Evolutionary conservation across 2,113 vertebrate genomes (phyloP).

Genomic region (Myocastor coypus): DNA sequence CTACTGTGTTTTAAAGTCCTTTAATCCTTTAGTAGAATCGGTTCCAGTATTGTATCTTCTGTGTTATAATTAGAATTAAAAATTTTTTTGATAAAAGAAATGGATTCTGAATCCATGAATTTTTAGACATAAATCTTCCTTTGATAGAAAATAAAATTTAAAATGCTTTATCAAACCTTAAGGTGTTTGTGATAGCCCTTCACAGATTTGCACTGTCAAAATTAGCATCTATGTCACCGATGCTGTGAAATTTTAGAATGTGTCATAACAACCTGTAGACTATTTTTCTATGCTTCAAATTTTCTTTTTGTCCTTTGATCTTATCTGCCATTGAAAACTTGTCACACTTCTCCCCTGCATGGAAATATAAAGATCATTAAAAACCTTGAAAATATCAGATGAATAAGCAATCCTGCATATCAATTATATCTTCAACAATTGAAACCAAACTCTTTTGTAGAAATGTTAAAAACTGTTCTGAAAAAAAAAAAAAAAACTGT

Average conservation of each 20-base stretch:
- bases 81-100: slow-evolving; percentile 48
- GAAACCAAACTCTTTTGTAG: neutral
- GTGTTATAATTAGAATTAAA: slow-evolving; percentile 47
- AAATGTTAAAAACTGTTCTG: neutral
- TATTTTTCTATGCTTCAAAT: neutral
- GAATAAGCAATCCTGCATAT: neutral
- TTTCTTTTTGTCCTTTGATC: neutral
- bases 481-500: no score
- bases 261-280: neutral
- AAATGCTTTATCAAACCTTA: slow-evolving; percentile 42
- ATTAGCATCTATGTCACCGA: neutral
- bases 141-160: slow-evolving; percentile 62
- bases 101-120: slow-evolving; percentile 52
- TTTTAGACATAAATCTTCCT: slow-evolving; percentile 40
- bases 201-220: neutral
- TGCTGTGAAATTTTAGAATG: neutral
- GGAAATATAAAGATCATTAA: neutral
- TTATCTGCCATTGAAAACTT: neutral
- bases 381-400: neutral
- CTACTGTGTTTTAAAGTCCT: neutral
- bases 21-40: neutral
- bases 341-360: neutral
- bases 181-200: neutral
- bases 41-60: neutral
- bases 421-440: neutral